Evolutionary conservation across 2,797 vertebrate species (phyloP).

Genomic region (Triplophysa bombifrons): DNA sequence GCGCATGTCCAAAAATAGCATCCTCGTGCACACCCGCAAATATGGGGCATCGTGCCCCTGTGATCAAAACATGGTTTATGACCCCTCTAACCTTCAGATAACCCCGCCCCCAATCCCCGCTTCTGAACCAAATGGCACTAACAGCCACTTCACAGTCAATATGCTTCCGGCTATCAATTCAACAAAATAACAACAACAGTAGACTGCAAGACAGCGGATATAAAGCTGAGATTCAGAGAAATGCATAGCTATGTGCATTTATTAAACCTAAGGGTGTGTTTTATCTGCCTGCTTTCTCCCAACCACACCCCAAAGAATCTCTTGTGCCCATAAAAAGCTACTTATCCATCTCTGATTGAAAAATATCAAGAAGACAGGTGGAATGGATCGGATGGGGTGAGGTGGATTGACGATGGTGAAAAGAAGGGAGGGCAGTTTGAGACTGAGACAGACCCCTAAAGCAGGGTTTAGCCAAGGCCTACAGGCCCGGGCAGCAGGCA

Average conservation of each 20-base stretch:
- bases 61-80: conserved; percentile 35
- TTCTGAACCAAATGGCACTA: conserved; percentile 57
- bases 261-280: background rate
- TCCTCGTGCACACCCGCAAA: conserved; percentile 49
- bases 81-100: conserved; percentile 38
- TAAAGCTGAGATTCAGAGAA: background rate
- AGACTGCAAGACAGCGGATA: conserved; percentile 13
- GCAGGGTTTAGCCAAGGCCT: conserved; percentile 67
- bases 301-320: conserved; percentile 29
- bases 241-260: background rate
- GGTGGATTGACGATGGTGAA: background rate
- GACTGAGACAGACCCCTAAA: conserved; percentile 64
- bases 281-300: conserved; percentile 46
- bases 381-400: conserved; percentile 27
- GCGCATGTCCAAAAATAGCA: conserved; percentile 65
- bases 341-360: conserved; percentile 61
- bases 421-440: background rate
- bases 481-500: conserved; percentile 60
- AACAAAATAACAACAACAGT: conserved; percentile 31
- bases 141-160: conserved; percentile 63
- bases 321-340: conserved; percentile 37
- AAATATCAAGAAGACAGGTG: conserved; percentile 43
- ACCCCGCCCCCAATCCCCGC: conserved; percentile 35
- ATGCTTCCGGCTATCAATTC: conserved; percentile 47
- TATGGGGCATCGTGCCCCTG: conserved; percentile 18